Percentiles rank a stretch among this genome's conserved stretches.
Conservation (phyloP, 2,888 invertebrate species). For the Ferdinandea cuprea region DNA sequence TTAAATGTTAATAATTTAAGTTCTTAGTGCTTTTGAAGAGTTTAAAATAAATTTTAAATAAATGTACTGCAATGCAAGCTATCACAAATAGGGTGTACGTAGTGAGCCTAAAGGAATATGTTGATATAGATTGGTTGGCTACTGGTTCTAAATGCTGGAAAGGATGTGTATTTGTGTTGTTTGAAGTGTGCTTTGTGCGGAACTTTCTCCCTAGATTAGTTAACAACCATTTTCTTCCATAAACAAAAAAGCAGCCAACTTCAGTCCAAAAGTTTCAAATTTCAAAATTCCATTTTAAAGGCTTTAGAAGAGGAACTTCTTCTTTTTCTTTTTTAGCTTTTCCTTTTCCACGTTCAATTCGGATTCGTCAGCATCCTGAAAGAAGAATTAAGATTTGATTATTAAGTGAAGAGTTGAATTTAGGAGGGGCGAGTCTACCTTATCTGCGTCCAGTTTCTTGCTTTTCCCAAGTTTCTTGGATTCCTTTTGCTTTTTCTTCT, state of each 20-base stretch:
- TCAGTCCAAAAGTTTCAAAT: conserved; percentile 60
- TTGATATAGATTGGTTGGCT: conserved; percentile 33
- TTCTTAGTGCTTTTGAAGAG: conserved; percentile 53
- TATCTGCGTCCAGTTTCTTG: conserved; percentile 86
- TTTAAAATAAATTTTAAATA: conserved; percentile 12
- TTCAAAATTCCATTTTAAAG: conserved; percentile 41
- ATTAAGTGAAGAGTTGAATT: not conserved
- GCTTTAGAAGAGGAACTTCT: conserved; percentile 79
- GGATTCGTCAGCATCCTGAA: conserved; percentile 80
- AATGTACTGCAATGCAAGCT: conserved; percentile 66
- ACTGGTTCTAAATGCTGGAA: conserved; percentile 54
- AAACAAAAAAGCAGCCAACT: conserved; percentile 46
- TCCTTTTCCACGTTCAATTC: conserved; percentile 78
- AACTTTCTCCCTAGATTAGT: conserved; percentile 33
- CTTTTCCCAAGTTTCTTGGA: conserved; percentile 84
- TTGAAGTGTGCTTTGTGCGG: conserved; percentile 17
- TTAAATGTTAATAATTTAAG: conserved; percentile 35
- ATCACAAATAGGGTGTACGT: conserved; percentile 68
- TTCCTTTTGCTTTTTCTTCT: conserved; percentile 84
- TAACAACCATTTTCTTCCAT: conserved; percentile 28
- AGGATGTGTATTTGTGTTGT: conserved; percentile 45
- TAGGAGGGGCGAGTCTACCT: conserved; percentile 80
- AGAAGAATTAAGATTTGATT: conserved; percentile 6
- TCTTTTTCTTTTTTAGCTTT: conserved; percentile 80
- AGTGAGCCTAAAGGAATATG: conserved; percentile 44